These are phyloP conservation scores for Zaprionus lineosus DNA, from an alignment of 2,888 invertebrate species.

Conservation along the genomic window DNA sequence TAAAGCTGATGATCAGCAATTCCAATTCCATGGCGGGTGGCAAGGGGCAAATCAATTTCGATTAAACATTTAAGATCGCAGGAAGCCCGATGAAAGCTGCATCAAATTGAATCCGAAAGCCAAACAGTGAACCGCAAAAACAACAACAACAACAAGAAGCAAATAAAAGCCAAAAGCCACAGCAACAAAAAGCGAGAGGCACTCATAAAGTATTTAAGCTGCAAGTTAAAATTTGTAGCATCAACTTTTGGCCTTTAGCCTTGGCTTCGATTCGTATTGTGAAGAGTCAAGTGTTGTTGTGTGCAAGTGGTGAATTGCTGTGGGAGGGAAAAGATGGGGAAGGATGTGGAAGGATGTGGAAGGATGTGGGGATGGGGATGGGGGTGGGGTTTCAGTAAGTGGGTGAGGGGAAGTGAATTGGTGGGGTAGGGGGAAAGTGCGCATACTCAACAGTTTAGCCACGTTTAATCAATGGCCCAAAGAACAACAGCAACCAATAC, in stretches of 20 bases:
- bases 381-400: no score
- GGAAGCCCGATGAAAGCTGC: constrained; percentile 14
- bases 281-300: constrained; percentile 47
- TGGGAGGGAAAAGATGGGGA: no score
- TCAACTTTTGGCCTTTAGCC: constrained; percentile 48
- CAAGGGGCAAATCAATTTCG: constrained; percentile 56
- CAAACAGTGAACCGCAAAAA: no score
- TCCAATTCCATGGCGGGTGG: constrained; percentile 3
- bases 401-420: no score
- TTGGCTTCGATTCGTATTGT: constrained; percentile 35
- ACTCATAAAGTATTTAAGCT: constrained; percentile 59
- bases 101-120: no score
- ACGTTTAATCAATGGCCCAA: constrained; percentile 72
- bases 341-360: no score
- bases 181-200: constrained; percentile 1
- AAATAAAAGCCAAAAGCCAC: constrained; percentile 4
- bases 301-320: no score
- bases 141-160: constrained; percentile 6
- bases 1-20: constrained; percentile 44
- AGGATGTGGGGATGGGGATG: no score
- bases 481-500: constrained; percentile 46
- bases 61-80: constrained; percentile 45
- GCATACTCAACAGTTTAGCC: constrained; percentile 43
- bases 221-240: constrained; percentile 43
- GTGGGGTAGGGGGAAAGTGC: no score